Conservation (phyloP, 2,888 invertebrate species). For the Stenchaetothrips biformis region DNA sequence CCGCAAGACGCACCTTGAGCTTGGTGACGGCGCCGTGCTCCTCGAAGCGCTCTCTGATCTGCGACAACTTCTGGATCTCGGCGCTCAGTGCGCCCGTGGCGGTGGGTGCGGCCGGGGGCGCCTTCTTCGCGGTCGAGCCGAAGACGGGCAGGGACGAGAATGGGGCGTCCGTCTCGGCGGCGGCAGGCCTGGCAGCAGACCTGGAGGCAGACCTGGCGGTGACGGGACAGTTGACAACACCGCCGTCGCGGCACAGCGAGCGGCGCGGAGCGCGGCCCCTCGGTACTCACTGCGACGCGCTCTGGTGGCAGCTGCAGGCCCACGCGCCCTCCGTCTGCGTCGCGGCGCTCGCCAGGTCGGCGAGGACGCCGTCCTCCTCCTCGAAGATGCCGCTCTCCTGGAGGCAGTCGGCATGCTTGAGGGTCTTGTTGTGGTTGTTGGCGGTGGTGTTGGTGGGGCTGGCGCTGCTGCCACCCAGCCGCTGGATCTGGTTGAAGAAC, state of each 20-base stretch:
- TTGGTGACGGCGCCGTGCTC: conserved; percentile 49
- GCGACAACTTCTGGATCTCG: conserved; percentile 60
- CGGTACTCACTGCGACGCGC: background rate
- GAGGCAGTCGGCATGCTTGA: conserved; percentile 49
- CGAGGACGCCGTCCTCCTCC: conserved; percentile 43
- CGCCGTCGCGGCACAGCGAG: background rate
- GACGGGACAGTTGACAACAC: background rate
- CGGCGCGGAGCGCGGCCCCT: background rate
- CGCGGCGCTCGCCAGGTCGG: background rate
- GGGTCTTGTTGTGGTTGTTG: conserved; percentile 53
- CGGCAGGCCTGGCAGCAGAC: background rate
- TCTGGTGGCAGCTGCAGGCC: background rate
- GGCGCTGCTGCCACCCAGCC: conserved; percentile 49
- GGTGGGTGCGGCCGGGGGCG: background rate
- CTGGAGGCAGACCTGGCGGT: background rate
- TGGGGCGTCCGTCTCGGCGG: background rate
- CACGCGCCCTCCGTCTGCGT: conserved; percentile 5
- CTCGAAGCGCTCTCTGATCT: conserved; percentile 59
- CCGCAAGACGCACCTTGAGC: background rate
- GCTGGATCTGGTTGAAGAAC: conserved; percentile 42
- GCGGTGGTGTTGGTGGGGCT: conserved; percentile 46
- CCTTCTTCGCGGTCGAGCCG: background rate
- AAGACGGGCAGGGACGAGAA: conserved; percentile 6
- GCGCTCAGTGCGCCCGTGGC: conserved; percentile 51
- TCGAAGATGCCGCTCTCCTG: conserved; percentile 73